Conservation (phyloP, 1,140 invertebrate genomes). For the Lordiphosa collinella region DNA sequence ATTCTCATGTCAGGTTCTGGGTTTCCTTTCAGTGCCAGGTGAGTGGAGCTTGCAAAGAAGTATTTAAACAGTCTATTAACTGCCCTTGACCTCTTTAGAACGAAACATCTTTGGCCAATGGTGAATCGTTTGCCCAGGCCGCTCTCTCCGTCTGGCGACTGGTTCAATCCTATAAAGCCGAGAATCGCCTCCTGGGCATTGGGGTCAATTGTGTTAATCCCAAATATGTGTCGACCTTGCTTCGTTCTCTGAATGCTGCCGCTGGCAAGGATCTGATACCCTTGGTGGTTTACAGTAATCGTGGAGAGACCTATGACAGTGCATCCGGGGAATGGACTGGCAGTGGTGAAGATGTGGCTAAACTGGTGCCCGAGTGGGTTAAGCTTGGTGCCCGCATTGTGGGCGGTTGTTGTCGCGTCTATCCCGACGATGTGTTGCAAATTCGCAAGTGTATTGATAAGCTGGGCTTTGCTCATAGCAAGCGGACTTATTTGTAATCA, state of each 20-base stretch:
- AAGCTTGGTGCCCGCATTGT: constrained; percentile 85
- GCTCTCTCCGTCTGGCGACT: constrained; percentile 80
- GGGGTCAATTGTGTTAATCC: constrained; percentile 93
- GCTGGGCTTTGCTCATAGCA: constrained; percentile 10
- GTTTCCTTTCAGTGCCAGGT: constrained; percentile 81
- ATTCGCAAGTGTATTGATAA: constrained; percentile 80
- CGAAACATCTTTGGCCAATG: constrained; percentile 85
- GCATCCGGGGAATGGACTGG: constrained; percentile 82
- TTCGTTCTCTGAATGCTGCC: constrained; percentile 80
- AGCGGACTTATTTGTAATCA: constrained; percentile 19
- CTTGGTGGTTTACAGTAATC: constrained; percentile 87
- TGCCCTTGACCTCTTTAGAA: constrained; percentile 79
- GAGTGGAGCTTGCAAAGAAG: background rate
- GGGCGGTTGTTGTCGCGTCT: constrained; percentile 90
- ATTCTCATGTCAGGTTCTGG: constrained; percentile 88
- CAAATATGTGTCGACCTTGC: constrained; percentile 81
- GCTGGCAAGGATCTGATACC: constrained; percentile 59
- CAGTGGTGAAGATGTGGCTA: constrained; percentile 80
- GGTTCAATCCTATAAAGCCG: constrained; percentile 82
- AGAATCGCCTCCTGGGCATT: constrained; percentile 85
- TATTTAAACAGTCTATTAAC: background rate
- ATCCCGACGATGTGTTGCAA: constrained; percentile 83
- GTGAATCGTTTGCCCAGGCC: constrained; percentile 85
- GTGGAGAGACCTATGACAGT: constrained; percentile 83
- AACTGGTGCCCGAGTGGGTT: constrained; percentile 85